Evolutionary conservation across 2,113 vertebrate species (phyloP), one percentile per base, ranked within the genome.

Genomic region (Empidonax traillii): DNA sequence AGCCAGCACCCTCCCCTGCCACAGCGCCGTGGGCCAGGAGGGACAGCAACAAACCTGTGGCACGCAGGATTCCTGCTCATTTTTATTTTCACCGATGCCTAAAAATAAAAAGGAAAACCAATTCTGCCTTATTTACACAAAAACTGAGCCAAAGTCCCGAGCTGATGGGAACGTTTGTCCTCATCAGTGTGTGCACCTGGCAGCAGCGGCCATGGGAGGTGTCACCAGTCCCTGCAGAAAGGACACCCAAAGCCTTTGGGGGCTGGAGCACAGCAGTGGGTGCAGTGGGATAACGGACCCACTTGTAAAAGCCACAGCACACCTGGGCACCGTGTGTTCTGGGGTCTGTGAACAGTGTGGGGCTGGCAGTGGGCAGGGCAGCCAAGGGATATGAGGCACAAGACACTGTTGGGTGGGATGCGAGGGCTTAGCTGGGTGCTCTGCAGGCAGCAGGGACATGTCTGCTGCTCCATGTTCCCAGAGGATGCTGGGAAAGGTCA

Each of bases 1-100:
- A 37, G 53, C 25, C 1, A 3, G 4, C 47, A 47, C 47, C 31
- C 25, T 86, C 37, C 37, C 35, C 49, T 68, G 41, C 63, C 3
- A 1, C 69, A 59, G 47, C 30, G 51, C 25, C 2, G 0, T 0
- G 0, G 47, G 58, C 11, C 0, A 3, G 39, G 47, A 87, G 56
- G 22, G 35, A 75, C 21, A 74, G 74, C 63, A n/a, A 83, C 28
- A 49, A 52, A 61, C 20, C 44, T 3, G 1, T 9, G 21, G 23
- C 21, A 5, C 13, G 4, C 4, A 5, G 65, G 66, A 77, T 92
- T 73, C 88, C 76, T 89, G 92, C 83, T 92, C 2, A 1, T 19
- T 84, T 95, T 96, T 97, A 97, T 96, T 97, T 94, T 85, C 73
- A 66, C 21, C 1, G 8, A 73, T 72, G 67, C 44, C 94, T 96